Conservation (phyloP, 2,797 vertebrate species). For the Eulemur mongoz region DNA sequence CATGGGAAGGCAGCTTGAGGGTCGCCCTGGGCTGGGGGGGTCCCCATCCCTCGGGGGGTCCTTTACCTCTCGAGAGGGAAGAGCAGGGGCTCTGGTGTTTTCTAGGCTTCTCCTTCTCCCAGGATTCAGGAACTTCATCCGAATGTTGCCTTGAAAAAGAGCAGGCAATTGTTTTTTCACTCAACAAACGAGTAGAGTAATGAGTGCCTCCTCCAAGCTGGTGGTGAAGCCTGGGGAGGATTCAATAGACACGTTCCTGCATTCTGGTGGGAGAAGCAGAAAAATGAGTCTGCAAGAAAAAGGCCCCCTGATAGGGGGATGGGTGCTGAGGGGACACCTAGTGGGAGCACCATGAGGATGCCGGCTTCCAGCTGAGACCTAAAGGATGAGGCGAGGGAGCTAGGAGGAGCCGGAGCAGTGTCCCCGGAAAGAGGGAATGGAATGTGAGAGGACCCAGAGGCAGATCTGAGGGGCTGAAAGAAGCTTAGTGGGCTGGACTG, state of each 20-base stretch:
- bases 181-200: neutral
- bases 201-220: neutral
- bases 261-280: neutral
- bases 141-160: neutral
- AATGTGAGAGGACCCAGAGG: neutral
- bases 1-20: neutral
- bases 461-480: neutral
- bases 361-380: neutral
- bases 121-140: neutral
- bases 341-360: neutral
- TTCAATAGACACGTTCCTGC: fast-evolving
- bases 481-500: neutral
- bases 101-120: neutral
- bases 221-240: neutral
- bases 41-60: neutral
- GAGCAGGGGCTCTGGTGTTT: neutral
- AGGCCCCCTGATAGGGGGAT: too few relatives aligned
- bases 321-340: neutral
- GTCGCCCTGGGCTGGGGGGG: neutral
- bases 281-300: neutral
- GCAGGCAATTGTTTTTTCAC: neutral
- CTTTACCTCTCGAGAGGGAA: neutral
- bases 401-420: neutral
- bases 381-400: too few relatives aligned
- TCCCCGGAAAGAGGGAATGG: neutral